These are phyloP conservation scores for Falco columbarius DNA, from an alignment of 2,797 vertebrate genomes.

Conservation along the genomic window DNA sequence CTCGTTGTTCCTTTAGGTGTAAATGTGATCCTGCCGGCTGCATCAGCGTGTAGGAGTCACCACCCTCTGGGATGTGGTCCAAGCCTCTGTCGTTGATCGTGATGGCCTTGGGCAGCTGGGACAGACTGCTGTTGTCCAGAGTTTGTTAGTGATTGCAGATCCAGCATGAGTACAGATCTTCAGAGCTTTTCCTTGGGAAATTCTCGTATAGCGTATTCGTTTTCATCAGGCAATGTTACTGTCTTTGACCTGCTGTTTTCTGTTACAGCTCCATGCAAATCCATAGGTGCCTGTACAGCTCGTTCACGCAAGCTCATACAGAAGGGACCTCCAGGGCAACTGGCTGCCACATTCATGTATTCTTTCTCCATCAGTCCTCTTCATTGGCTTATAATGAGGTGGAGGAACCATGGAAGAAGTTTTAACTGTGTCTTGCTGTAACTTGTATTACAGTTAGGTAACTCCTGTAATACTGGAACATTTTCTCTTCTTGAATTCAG, in stretches of 20 bases:
- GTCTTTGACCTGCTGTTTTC: neutral
- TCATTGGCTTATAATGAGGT: neutral
- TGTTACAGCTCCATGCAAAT: neutral
- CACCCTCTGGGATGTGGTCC: neutral
- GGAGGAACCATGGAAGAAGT: neutral
- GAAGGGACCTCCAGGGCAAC: neutral
- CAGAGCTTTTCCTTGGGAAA: neutral
- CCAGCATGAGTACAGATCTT: neutral
- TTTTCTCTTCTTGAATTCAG: neutral
- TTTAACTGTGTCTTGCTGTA: neutral
- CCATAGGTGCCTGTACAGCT: neutral
- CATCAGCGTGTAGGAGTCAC: neutral
- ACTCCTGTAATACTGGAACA: neutral
- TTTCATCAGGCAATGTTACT: neutral
- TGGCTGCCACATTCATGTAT: neutral
- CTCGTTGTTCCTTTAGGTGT: neutral
- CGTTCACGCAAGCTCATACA: neutral
- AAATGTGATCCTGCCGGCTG: neutral
- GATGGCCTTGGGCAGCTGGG: neutral
- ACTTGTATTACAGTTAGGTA: neutral
- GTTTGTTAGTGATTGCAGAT: neutral
- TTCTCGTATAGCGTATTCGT: neutral
- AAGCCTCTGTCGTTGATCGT: rapidly evolving
- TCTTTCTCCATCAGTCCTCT: neutral
- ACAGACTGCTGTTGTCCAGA: neutral